Evolutionary conservation across 2,888 invertebrate species (phyloP), one percentile per base, ranked within the genome.

Genomic region (Bellardia pandia): DNA sequence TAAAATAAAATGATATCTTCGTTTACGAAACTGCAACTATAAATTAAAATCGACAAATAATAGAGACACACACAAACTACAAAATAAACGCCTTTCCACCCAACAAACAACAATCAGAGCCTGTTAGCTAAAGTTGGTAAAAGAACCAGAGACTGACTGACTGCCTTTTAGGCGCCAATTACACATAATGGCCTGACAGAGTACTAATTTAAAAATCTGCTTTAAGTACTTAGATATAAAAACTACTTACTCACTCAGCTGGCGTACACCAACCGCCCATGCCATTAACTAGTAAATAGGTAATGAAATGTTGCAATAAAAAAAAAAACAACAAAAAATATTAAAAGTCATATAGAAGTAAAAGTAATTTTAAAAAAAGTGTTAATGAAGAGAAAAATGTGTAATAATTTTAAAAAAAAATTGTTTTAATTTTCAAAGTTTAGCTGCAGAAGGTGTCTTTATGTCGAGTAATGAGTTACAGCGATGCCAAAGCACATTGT

Each of bases 111-210:
- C 58, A n/a, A 58, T 23, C 5, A 3, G 58, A 58, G 58, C n/a
- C 48, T 48, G 16, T 37, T 16, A 23, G 56, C 56, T 56, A 13
- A 16, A 23, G 16, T 2, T 56, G 2, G 11, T 11, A 71, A 71
- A 53, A 16, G 9, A 40, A 40, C 23, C 6, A 71, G 3, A 40
- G 56, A 40, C 56, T 68, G 9, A n/a, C 56, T 68, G 9, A n/a
- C 30, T 64, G 9, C 40, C n/a, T 71, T 71, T 71, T 11, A 56
- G 56, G 56, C 71, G 71, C 71, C 71, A 71, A 56, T 71, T 71
- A 53, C 40, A 71, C 13, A 71, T 56, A 71, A 56, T 16, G 16
- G 56, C 37, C 16, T 4, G 71, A 13, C 40, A 53, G 71, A 40
- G 56, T 71, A 40, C 71, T 13, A 40, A 40, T 56, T 56, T 23